Conservation (phyloP, 2,888 invertebrate species). For the Nemotelus pantherinus region DNA sequence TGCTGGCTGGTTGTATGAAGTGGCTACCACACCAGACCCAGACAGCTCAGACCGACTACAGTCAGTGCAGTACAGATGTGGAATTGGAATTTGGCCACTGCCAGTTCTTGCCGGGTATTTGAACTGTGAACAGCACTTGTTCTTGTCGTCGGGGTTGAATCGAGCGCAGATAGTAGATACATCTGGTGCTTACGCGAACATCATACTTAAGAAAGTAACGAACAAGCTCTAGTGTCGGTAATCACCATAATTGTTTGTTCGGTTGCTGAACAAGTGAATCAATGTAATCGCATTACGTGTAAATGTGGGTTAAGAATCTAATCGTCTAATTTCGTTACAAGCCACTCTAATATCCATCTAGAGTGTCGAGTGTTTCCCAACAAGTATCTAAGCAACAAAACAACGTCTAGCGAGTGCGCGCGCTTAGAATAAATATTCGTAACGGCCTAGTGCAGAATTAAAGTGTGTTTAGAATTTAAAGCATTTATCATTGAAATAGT, state of each 20-base stretch:
- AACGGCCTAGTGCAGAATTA: no score
- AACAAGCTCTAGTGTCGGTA: background rate
- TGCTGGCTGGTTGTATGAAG: background rate
- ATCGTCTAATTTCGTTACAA: background rate
- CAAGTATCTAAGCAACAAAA: slow-evolving; percentile 5
- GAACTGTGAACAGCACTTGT: slow-evolving; percentile 24
- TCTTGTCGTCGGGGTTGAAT: background rate
- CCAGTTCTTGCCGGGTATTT: slow-evolving; percentile 35
- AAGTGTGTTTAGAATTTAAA: no score
- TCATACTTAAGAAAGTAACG: no score
- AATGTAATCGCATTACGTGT: slow-evolving; percentile 6
- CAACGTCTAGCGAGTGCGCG: slow-evolving; percentile 26
- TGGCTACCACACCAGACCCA: background rate
- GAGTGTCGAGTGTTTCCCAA: slow-evolving; percentile 5
- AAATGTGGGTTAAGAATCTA: slow-evolving; percentile 7
- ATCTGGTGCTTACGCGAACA: no score
- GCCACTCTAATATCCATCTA: background rate
- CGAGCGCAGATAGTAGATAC: no score
- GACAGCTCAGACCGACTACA: background rate
- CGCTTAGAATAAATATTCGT: slow-evolving; percentile 17
- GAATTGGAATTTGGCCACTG: slow-evolving; percentile 20
- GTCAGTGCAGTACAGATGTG: slow-evolving; percentile 10
- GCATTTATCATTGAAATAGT: background rate
- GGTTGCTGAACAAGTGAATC: background rate
- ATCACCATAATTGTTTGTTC: background rate